Base-by-base conservation (phyloP, 1,140 invertebrate species). In the Manduca sexta region DNA sequence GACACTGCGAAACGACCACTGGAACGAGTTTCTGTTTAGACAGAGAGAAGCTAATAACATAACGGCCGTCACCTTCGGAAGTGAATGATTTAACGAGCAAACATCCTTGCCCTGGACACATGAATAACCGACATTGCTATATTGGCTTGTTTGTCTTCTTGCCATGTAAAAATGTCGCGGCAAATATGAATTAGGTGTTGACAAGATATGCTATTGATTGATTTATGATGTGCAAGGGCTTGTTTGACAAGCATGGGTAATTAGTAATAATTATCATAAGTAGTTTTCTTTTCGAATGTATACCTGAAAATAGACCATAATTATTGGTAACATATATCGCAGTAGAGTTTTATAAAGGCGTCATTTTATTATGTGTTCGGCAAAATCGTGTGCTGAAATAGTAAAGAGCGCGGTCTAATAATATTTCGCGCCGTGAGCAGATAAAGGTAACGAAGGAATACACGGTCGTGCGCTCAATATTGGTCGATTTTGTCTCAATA, bases 1-100 rank as follows among this genome's bases (percentile, higher is more conserved):
- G 56, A 45, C 67, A 64, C 64, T 74, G 72, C 74, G 59, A 80
- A 79, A 72, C 60, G 55, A 55, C 47, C 46, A 48, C 38, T n/a
- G 26, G 13, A 31, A 58, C 60, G 49, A 48, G 60, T 51, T 56
- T 56, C 30, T 63, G 52, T 59, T 57, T 53, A 41, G 14, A 38
- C 44, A 56, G 17, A 14, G 31, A 29, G 29, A 18, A 35, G 15
- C 50, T 34, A 21, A 21, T 50, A 48, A 52, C 49, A 39, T 50
- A 56, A 49, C 57, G 44, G 46, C 45, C 39, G 43, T 56, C 46
- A 56, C 46, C 60, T 63, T 69, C 56, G 54, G 63, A 67, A 65
- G 60, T 59, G 49, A 45, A 13, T 33, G 44, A 67, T 56, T 53
- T 63, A 57, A 64, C 54, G 50, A 57, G 53, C 52, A 59, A 60